Evolutionary conservation across 2,797 vertebrate species (phyloP).

Genomic region (Sebastes aleutianus): DNA sequence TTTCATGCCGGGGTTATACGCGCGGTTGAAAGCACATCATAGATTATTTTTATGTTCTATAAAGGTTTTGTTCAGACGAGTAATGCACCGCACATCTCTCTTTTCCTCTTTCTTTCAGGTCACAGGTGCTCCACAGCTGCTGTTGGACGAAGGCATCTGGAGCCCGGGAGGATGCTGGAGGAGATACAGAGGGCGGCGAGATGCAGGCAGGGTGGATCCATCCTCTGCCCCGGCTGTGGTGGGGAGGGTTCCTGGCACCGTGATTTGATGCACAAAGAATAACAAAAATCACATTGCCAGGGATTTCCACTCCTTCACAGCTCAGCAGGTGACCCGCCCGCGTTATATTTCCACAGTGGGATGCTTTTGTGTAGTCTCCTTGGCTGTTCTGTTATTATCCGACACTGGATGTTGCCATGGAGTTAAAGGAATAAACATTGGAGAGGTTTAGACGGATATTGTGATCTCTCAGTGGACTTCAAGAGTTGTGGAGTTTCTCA

Average conservation of each 20-base stretch:
- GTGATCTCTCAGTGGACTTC: slow-evolving; percentile 11
- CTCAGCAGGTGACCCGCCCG: slow-evolving; percentile 57
- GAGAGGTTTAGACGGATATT: neutral
- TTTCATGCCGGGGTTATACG: slow-evolving; percentile 10
- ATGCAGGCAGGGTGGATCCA: slow-evolving; percentile 14
- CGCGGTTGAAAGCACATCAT: slow-evolving; percentile 13
- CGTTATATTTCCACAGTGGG: slow-evolving; percentile 22
- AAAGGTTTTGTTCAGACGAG: slow-evolving; percentile 15
- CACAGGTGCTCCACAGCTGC: slow-evolving; percentile 73
- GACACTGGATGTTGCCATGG: slow-evolving; percentile 35
- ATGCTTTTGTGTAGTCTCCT: slow-evolving; percentile 7
- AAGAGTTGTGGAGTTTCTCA: slow-evolving; percentile 27
- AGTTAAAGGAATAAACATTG: slow-evolving; percentile 27
- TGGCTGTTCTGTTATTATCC: neutral
- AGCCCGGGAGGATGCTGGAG: slow-evolving; percentile 31
- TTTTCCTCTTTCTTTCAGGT: slow-evolving; percentile 53
- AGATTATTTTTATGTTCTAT: slow-evolving; percentile 18
- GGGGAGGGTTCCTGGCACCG: slow-evolving; percentile 89
- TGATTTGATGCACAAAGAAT: slow-evolving; percentile 87
- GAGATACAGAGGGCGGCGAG: slow-evolving; percentile 19
- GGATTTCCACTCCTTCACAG: slow-evolving; percentile 88
- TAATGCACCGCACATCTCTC: slow-evolving; percentile 27
- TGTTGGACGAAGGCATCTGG: slow-evolving; percentile 49
- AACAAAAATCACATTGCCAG: slow-evolving; percentile 91
- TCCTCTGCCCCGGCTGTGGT: slow-evolving; percentile 71